Evolutionary conservation across 2,888 invertebrate species (phyloP).

Genomic region (Fabriciana adippe): DNA sequence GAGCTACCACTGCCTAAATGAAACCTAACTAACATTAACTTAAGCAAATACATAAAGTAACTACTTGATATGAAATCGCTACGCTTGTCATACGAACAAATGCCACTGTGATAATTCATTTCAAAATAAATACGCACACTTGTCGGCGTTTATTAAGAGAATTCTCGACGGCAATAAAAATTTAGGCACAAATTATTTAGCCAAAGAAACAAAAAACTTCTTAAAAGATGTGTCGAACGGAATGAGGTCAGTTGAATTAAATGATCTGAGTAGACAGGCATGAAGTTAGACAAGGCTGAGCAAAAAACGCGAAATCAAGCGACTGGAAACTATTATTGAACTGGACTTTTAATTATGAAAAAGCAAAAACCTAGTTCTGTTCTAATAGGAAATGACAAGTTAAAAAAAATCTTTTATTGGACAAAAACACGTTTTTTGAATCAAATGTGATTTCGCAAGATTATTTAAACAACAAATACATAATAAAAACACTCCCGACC

Average conservation of each 20-base stretch:
- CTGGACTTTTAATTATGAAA: slow-evolving; percentile 26
- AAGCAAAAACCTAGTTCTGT: not conserved
- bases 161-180: slow-evolving; percentile 20
- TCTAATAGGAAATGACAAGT: not conserved
- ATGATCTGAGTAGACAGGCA: slow-evolving; percentile 47
- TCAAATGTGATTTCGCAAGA: not conserved
- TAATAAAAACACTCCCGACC: not conserved
- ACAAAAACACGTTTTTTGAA: no score
- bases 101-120: not conserved
- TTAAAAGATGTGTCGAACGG: slow-evolving; percentile 39
- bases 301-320: slow-evolving; percentile 39
- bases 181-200: slow-evolving; percentile 22
- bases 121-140: not conserved
- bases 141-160: not conserved
- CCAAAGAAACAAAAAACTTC: slow-evolving; percentile 28
- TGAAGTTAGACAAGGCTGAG: slow-evolving; percentile 47
- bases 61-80: not conserved
- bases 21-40: no score
- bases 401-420: not conserved
- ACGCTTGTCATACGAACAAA: not conserved
- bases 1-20: not conserved
- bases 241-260: slow-evolving; percentile 54
- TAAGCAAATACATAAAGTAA: not conserved
- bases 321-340: slow-evolving; percentile 35
- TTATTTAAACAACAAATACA: not conserved